These are phyloP conservation scores for Pipistrellus kuhlii DNA, from an alignment of 2,797 vertebrate genomes.

Conservation along the genomic window DNA sequence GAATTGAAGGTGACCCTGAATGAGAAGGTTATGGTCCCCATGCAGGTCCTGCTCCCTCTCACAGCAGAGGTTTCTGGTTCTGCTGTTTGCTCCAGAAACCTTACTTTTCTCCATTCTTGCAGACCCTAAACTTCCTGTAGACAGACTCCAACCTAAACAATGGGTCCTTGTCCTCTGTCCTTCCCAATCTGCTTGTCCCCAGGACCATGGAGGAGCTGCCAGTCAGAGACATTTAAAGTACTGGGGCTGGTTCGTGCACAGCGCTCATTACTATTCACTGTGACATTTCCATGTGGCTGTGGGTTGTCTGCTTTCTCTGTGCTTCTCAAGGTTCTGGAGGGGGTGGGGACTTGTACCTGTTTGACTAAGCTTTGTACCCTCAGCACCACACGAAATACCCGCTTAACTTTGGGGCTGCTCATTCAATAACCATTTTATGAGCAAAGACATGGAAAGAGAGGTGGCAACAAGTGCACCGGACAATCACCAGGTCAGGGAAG, in stretches of 20 bases:
- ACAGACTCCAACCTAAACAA: neutral
- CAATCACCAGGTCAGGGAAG: neutral
- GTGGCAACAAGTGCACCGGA: accelerated
- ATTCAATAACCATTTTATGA: neutral
- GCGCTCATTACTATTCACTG: accelerated
- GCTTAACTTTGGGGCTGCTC: neutral
- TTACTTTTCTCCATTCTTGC: neutral
- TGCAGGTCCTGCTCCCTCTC: neutral
- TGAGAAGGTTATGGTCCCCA: accelerated
- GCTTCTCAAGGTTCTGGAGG: neutral
- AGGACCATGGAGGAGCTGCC: neutral
- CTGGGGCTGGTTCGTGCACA: accelerated
- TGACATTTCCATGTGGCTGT: accelerated
- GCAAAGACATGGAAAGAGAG: neutral
- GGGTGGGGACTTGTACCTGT: accelerated
- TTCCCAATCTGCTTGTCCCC: neutral
- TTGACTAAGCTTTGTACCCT: neutral
- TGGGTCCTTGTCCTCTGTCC: neutral
- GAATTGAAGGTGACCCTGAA: accelerated
- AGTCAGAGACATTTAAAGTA: neutral
- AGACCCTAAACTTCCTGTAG: neutral
- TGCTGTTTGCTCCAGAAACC: neutral
- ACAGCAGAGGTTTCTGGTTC: accelerated
- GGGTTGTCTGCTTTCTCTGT: accelerated
- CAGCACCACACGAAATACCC: neutral